These are phyloP conservation scores for Drosophila littoralis DNA, from an alignment of 1,140 invertebrate species.

Conservation along the genomic window DNA sequence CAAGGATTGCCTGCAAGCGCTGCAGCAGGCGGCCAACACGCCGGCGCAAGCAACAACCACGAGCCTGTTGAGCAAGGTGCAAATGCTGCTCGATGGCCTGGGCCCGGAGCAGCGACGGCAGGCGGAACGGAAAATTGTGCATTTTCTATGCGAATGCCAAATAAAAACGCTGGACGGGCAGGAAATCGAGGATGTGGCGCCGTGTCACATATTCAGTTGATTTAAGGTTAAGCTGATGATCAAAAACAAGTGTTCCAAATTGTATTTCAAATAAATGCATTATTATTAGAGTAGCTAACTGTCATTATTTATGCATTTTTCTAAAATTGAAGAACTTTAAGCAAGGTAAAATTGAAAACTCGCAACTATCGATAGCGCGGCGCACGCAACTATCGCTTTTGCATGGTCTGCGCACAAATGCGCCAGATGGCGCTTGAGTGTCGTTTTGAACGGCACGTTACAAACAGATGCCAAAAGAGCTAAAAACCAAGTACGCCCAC, in stretches of 20 bases:
- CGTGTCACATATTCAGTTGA: conserved; percentile 53
- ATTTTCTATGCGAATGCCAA: conserved; percentile 78
- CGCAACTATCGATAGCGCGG: neutral
- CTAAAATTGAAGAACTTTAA: too few species aligned
- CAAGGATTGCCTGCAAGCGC: conserved; percentile 59
- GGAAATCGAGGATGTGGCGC: conserved; percentile 68
- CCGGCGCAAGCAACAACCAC: conserved; percentile 2
- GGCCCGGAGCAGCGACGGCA: conserved; percentile 35
- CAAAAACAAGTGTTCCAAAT: conserved; percentile 10
- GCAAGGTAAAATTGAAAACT: neutral
- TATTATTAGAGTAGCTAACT: too few species aligned
- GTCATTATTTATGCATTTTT: too few species aligned
- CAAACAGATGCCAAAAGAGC: neutral
- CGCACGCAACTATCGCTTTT: neutral
- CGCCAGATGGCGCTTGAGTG: conserved; percentile 13
- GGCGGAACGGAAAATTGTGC: conserved; percentile 74
- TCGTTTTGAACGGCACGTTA: conserved; percentile 23
- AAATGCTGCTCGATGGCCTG: conserved; percentile 70
- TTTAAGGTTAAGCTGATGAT: neutral
- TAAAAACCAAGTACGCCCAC: conserved; percentile 47
- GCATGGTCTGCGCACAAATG: neutral
- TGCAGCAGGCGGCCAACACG: conserved; percentile 44
- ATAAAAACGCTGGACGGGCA: conserved; percentile 73
- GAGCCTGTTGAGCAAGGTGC: conserved; percentile 59
- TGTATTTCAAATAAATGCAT: conserved; percentile 5